Evolutionary conservation across 1,140 invertebrate genomes (phyloP).

Genomic region (Helicoverpa zea): DNA sequence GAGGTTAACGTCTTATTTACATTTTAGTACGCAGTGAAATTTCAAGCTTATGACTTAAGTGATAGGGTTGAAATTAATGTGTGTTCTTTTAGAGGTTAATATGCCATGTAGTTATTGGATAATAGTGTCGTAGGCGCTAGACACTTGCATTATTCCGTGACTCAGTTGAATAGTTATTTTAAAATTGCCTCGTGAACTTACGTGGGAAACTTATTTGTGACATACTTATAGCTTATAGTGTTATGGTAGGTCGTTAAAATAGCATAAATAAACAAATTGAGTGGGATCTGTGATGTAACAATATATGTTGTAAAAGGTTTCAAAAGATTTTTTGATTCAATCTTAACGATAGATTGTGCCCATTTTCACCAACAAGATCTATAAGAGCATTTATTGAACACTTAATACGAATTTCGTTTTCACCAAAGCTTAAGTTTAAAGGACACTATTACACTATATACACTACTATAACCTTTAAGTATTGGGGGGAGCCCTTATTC

Average conservation of each 20-base stretch:
- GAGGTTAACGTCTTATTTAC: conserved; percentile 34
- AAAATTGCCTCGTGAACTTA: conserved; percentile 32
- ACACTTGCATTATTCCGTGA: conserved; percentile 48
- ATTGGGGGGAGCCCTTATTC: too few species aligned
- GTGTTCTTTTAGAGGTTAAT: conserved; percentile 46
- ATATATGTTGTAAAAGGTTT: too few species aligned
- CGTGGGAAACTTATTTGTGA: conserved; percentile 7
- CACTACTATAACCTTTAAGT: too few species aligned
- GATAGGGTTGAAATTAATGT: conserved; percentile 35
- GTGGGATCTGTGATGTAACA: too few species aligned
- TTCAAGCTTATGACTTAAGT: not conserved
- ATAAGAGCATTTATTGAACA: too few species aligned
- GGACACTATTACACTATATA: too few species aligned
- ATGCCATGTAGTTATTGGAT: conserved; percentile 55
- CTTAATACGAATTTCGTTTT: too few species aligned
- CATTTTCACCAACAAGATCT: too few species aligned
- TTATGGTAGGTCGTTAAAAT: not conserved
- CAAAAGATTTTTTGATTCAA: too few species aligned
- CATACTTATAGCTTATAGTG: not conserved
- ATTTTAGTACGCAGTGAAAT: not conserved
- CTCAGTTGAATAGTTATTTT: conserved; percentile 37
- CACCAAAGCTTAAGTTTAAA: too few species aligned
- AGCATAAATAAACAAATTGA: too few species aligned
- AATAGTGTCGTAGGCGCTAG: conserved; percentile 60
- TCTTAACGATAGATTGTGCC: too few species aligned